Evolutionary conservation across 1,140 invertebrate genomes (phyloP), one percentile per base, ranked within the genome.

Genomic region (Musca domestica): DNA sequence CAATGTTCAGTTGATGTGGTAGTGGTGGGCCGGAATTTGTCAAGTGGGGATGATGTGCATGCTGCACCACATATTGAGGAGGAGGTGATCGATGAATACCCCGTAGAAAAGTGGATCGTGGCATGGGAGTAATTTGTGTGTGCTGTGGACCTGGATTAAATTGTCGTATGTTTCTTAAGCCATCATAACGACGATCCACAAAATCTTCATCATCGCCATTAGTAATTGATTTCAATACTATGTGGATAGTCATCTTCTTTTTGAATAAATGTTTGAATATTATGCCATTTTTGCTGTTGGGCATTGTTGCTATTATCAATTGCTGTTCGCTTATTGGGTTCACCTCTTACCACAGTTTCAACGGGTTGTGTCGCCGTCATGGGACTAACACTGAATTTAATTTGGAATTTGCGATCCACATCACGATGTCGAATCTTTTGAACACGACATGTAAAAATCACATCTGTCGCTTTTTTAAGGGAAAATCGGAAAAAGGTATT

Each of bases 381-480:
- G 6, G 87, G 87, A 14, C 84, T 84, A 14, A 89, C 84, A 15
- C 85, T 89, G 73, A 87, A 88, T 71, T 87, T 87, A 68, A 89
- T 78, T 74, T 89, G 83, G 73, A 84, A 86, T 70, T 82, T 81
- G 10, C 75, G 75, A 64, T 84, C 82, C 1, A 30, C 27, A 69
- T 88, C 86, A 67, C 86, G 83, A 78, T 89, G 87, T 48, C 87
- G 75, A 34, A 88, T 84, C 30, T 87, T 83, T 74, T 88, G 87
- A 0, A 89, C 87, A 2, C 85, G 86, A 88, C 88, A 89, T 64
- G 87, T 74, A n/a, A n/a, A n/a, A n/a, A n/a, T n/a, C n/a, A n/a
- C n/a, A n/a, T n/a, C n/a, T n/a, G n/a, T n/a, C n/a, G n/a, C n/a
- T n/a, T n/a, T n/a, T n/a, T n/a, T n/a, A n/a, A n/a, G n/a, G n/a